Base-by-base conservation (phyloP, 1,140 invertebrate species). In the Colletes gigas region DNA sequence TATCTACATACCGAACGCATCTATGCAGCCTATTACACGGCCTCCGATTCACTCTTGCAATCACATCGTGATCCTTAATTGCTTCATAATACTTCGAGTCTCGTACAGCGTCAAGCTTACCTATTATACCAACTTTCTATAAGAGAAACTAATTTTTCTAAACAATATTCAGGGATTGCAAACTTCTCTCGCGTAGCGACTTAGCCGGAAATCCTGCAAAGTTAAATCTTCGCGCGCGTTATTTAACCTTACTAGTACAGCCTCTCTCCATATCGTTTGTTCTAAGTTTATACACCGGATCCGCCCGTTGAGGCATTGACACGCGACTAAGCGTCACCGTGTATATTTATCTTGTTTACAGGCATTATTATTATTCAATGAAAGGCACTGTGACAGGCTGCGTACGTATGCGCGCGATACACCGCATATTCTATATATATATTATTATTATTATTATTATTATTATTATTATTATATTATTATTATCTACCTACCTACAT, bases 401-500 rank as follows among this genome's bases (percentile, higher is more conserved):
- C 59, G 47, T 85, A 85, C 50, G 52, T 68, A 74, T 82, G 79
- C 59, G 55, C 30, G 15, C 17, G 79, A 78, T 62, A 44, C 75
- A 91, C 90, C 88, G 89, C 90, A 88, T 76, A 87, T 88, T 85
- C 68, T 89, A 67, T 67, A 80, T 78, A 78, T 74, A 81, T 81
- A 67, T 67, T 69, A 75, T 69, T 75, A 30, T 88, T 89, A 88
- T 84, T 57, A 75, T 76, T 17, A 68, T 17, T 77, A 77, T 76
- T 62, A 50, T 76, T 55, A 81, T 78, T 73, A 44, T 60, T 19
- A 62, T 66, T 67, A 75, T 83, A 30, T 30, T 79, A 83, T 73
- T 85, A 88, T 87, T 76, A 83, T 81, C 70, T 86, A 85, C 73
- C 67, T 86, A 85, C 72, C 80, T 86, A 86, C 76, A 83, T 86